Percentiles rank a stretch among this genome's conserved stretches.
phyloP scores from a whole-genome alignment of 2,888 invertebrate genomes.

The Magallana nippona region DNA sequence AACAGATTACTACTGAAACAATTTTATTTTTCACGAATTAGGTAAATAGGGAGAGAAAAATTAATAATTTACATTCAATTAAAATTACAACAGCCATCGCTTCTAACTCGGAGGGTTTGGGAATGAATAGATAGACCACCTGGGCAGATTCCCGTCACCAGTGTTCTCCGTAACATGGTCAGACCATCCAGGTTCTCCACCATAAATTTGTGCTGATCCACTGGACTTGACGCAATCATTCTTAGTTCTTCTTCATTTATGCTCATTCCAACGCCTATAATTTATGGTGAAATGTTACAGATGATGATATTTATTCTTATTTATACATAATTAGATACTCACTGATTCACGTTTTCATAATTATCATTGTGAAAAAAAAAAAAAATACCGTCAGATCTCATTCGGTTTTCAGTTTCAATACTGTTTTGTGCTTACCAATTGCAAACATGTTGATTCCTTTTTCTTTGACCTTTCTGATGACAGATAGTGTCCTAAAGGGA shows the following conservation, averaged over 20 bases:
- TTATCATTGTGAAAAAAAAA: no score
- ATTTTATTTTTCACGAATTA: no score
- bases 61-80: neutral
- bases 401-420: no score
- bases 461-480: constrained; percentile 37
- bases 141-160: constrained; percentile 35
- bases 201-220: constrained; percentile 46
- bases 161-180: constrained; percentile 6
- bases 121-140: neutral
- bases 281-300: constrained; percentile 48
- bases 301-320: no score
- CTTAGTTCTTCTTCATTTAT: constrained; percentile 53
- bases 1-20: no score
- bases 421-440: constrained; percentile 29
- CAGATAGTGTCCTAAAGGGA: constrained; percentile 27
- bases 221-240: constrained; percentile 54
- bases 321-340: no score
- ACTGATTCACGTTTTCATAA: no score
- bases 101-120: neutral
- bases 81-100: neutral
- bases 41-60: no score
- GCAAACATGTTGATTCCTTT: constrained; percentile 45
- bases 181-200: constrained; percentile 50
- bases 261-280: constrained; percentile 68
- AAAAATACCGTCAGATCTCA: no score